A percentile compares a stretch with the other conserved stretches of the same genome.
phyloP scores from a whole-genome alignment of 2,888 invertebrate species.

The Formica aserva region DNA sequence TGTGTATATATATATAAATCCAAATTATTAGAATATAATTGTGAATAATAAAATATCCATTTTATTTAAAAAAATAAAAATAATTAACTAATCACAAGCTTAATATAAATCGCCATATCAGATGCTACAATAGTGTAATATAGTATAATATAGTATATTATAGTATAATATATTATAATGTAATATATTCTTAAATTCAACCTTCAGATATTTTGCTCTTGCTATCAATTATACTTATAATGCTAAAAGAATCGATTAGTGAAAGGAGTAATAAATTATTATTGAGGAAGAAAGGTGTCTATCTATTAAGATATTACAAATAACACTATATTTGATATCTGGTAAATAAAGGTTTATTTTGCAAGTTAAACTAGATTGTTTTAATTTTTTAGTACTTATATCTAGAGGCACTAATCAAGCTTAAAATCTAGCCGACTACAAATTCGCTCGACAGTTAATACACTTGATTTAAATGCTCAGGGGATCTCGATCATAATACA shows the following conservation, averaged over 20 bases:
- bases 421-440: conserved; percentile 80
- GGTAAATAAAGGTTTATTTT: conserved; percentile 80
- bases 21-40: neutral
- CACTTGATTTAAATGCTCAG: conserved; percentile 57
- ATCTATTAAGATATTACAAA: conserved; percentile 31
- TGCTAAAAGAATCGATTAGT: neutral
- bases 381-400: conserved; percentile 79
- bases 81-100: no score
- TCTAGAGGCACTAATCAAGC: conserved; percentile 84
- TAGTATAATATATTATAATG: neutral
- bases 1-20: neutral
- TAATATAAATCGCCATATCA: no score
- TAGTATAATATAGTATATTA: no score
- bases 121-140: no score
- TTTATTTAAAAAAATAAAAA: neutral
- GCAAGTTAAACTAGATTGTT: conserved; percentile 75
- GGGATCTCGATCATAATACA: conserved; percentile 49
- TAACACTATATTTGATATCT: conserved; percentile 43
- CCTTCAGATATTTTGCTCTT: neutral
- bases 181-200: neutral
- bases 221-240: neutral
- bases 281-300: neutral
- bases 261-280: neutral
- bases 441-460: conserved; percentile 72
- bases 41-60: neutral